Evolutionary conservation across 2,113 vertebrate species (phyloP), one percentile per base, ranked within the genome.

Genomic region (Paratilapia polleni): DNA sequence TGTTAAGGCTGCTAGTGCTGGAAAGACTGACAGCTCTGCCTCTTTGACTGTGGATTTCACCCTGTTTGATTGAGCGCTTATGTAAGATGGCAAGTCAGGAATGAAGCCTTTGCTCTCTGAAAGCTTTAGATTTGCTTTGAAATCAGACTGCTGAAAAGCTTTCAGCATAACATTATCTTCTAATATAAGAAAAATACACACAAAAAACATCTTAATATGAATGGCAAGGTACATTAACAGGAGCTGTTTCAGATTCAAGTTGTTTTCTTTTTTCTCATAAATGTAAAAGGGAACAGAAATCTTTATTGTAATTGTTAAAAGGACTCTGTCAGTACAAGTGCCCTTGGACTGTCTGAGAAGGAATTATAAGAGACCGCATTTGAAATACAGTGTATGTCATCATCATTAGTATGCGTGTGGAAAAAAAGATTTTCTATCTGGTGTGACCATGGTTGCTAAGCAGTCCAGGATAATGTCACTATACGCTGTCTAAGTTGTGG

Each of bases 111-210:
- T 63, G 77, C 79, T 81, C 57, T 80, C 62, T 68, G 60, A 84
- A 84, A 86, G 84, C 60, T 86, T 76, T 78, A 56, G 77, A 82
- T 90, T 87, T 73, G 17, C 64, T 84, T 59, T 73, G 59, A 77
- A 86, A 84, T 75, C 81, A 22, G 63, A 41, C 70, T 1, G 15
- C 36, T 34, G 75, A 63, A 78, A 80, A 78, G 63, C 86, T 79
- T 86, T 91, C 79, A 80, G 82, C 34, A 47, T 52, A 17, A 76
- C 78, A 84, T 91, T 77, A 76, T 52, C 54, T 70, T 59, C 62
- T 2, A 58, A 82, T 70, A 56, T 19, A 60, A 61, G 11, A 41
- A 49, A 78, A 6, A 73, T 3, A 22, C 49, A 70, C 24, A 73
- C 5, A 17, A 8, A 20, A 38, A 43, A 56, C 38, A 83, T 60